Conservation (phyloP, 1,140 invertebrate species). For the Ceratoteleas bidentatus region DNA sequence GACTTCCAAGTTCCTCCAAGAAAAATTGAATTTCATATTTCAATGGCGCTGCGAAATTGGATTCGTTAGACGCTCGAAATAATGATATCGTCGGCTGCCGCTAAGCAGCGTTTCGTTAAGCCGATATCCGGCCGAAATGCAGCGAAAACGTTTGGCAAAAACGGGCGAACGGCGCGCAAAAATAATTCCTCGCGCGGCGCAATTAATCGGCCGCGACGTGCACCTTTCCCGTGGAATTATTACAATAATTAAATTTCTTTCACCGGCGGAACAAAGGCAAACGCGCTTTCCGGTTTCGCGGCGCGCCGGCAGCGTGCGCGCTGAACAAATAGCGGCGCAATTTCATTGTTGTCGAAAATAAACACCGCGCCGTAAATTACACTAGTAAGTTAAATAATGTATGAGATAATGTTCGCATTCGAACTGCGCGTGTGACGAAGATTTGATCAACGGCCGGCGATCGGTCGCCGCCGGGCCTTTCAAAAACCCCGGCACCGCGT, state of each 20-base stretch:
- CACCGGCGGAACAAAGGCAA: background rate
- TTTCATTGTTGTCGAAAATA: conserved; percentile 48
- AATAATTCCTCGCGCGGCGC: background rate
- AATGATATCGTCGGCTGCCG: too few relatives aligned
- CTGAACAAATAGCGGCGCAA: conserved; percentile 28
- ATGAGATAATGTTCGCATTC: conserved; percentile 49
- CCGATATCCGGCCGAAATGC: too few relatives aligned
- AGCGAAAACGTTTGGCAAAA: too few relatives aligned
- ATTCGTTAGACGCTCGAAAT: too few relatives aligned
- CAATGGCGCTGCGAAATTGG: background rate
- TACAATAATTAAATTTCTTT: conserved; percentile 29
- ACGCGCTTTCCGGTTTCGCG: background rate
- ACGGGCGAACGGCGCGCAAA: too few relatives aligned
- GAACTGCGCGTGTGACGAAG: conserved; percentile 48
- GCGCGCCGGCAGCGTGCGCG: conserved; percentile 8
- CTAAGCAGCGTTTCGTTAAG: too few relatives aligned
- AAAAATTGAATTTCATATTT: conserved; percentile 43
- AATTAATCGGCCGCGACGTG: conserved; percentile 4
- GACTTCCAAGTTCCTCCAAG: conserved; percentile 33
- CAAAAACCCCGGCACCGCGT: conserved; percentile 52
- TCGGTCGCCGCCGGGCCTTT: conserved; percentile 36
- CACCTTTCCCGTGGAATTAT: conserved; percentile 3
- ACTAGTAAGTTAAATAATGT: conserved; percentile 51
- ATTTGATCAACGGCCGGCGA: conserved; percentile 41
- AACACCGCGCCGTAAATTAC: conserved; percentile 45